Evolutionary conservation across 2,888 invertebrate genomes (phyloP), one percentile per base, ranked within the genome.

Genomic region (Meganola albula): DNA sequence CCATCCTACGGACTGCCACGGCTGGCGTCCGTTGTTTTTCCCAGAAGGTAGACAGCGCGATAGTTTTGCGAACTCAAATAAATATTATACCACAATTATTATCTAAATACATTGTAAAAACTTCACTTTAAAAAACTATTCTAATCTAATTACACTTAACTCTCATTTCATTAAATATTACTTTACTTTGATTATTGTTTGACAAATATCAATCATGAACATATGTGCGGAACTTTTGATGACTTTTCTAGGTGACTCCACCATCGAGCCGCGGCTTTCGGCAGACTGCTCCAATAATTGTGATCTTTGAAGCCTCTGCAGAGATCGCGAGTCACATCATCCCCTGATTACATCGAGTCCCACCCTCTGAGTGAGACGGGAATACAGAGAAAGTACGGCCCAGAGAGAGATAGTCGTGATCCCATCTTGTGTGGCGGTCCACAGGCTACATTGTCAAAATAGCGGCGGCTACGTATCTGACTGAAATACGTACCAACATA

Each of bases 1-100:
- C 91, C 92, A 92, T 92, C 67, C 91, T 92, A 63, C 90, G 90
- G 74, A 89, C 88, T 53, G 82, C 75, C 74, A 74, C 78, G 79
- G 85, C 63, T 63, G 88, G 87, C 74, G 85, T 65, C 83, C 89
- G 88, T 57, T 88, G 87, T 63, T 89, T 89, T 52, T 88, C 88
- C 90, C 90, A 90, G 73, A 89, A 86, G 45, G 87, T 72, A 65
- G 86, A 84, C 85, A 87, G 85, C 69, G 70, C 86, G 77, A 57
- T 53, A 48, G 50, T 55, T 68, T 40, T 25, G 34, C 9, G 18
- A 24, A 13, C 37, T 41, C 16, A 40, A 38, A 25, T n/a, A 12
- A 53, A 53, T 40, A 12, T 12, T 28, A 43, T 41, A 50, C 43
- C 30, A 45, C 26, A 20, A 35, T 24, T 23, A 34, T 37, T 40